Conservation (phyloP, 2,888 invertebrate species). For the Aleiodes alternator region DNA sequence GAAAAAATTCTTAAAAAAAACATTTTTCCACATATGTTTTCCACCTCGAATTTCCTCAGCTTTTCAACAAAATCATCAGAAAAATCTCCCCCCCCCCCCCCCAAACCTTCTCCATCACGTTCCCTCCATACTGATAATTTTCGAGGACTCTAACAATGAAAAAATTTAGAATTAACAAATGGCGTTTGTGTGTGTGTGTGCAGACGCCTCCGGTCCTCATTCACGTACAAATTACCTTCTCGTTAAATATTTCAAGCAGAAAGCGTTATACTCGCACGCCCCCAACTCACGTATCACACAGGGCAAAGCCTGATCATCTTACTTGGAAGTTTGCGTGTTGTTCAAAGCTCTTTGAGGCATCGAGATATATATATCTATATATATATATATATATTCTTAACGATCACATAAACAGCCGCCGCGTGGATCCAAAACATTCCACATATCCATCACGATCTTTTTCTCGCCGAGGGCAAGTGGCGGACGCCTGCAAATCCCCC, state of each 20-base stretch:
- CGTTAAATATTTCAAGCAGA: conserved; percentile 69
- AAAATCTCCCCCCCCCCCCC: no score
- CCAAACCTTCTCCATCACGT: no score
- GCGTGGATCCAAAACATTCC: conserved; percentile 54
- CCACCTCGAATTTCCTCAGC: no score
- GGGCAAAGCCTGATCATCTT: conserved; percentile 67
- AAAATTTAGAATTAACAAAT: conserved; percentile 3
- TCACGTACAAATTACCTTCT: conserved; percentile 65
- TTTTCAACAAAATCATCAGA: no score
- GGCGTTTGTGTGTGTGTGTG: background rate
- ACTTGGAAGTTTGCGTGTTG: conserved; percentile 58
- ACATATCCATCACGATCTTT: conserved; percentile 65
- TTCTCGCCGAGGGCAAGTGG: conserved; percentile 55
- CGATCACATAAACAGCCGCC: conserved; percentile 32
- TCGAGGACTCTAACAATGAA: background rate
- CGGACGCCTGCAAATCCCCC: background rate
- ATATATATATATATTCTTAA: conserved; percentile 20
- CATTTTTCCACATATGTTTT: no score
- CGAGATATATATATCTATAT: conserved; percentile 16
- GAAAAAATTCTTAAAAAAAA: no score
- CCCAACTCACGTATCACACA: conserved; percentile 66
- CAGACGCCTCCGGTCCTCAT: conserved; percentile 47
- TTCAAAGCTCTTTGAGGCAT: conserved; percentile 62
- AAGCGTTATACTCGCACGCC: conserved; percentile 70
- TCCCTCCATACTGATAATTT: no score